Evolutionary conservation across 2,797 vertebrate species (phyloP).

Genomic region (Rhinoraja longicauda): DNA sequence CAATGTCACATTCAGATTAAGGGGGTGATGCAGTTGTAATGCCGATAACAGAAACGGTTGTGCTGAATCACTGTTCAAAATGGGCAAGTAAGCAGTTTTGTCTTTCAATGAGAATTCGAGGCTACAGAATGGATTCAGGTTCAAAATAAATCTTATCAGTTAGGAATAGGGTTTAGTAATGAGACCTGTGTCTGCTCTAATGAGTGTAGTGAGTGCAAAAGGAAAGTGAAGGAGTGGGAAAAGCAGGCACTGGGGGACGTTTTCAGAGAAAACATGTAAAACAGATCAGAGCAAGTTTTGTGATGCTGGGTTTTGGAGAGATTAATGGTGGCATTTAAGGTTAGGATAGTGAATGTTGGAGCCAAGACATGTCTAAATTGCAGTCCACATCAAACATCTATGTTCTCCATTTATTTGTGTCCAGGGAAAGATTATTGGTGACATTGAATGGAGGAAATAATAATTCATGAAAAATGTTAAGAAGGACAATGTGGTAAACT

Average conservation of each 20-base stretch:
- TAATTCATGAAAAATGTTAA: no score
- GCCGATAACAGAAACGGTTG: background rate
- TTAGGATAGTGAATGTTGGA: background rate
- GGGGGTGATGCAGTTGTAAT: background rate
- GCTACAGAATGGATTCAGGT: background rate
- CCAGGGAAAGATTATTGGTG: background rate
- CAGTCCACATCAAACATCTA: background rate
- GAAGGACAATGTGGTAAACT: no score
- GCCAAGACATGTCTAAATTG: background rate
- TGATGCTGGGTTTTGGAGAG: background rate
- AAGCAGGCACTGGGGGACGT: background rate
- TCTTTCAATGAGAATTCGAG: background rate
- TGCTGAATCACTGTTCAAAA: background rate
- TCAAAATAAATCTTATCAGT: background rate
- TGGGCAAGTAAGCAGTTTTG: background rate
- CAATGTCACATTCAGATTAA: background rate
- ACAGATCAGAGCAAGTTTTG: background rate
- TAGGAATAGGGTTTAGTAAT: background rate
- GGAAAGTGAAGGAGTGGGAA: background rate
- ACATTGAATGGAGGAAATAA: no score
- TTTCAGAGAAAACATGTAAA: background rate
- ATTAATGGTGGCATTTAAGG: background rate
- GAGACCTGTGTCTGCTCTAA: no score
- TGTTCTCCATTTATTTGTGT: background rate
- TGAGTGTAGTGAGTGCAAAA: background rate